Conservation (phyloP, 1,140 invertebrate species). For the Trichonephila clavata region DNA sequence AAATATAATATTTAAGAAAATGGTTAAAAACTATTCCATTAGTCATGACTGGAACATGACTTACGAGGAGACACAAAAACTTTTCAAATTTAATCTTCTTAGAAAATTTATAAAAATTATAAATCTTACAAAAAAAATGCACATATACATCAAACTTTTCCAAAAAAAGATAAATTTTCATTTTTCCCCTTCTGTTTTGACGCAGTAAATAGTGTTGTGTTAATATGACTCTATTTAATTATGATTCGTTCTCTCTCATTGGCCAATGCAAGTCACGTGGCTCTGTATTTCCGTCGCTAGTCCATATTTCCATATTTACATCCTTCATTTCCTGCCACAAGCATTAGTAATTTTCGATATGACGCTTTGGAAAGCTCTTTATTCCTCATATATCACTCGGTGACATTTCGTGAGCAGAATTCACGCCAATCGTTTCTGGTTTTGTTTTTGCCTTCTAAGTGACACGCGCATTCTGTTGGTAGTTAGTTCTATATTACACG, state of each 20-base stretch:
- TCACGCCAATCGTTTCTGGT: neutral
- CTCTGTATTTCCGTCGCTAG: neutral
- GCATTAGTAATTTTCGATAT: neutral
- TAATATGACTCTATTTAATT: neutral
- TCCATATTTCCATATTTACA: slow-evolving; percentile 8
- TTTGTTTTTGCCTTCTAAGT: neutral
- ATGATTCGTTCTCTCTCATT: neutral
- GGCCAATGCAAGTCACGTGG: neutral
- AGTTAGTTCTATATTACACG: neutral
- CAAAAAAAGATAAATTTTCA: no score
- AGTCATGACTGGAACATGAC: no score
- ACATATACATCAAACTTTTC: no score
- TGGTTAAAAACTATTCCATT: no score
- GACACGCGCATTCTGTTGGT: neutral
- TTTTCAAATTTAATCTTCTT: no score
- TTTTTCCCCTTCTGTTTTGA: no score
- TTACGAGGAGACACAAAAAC: no score
- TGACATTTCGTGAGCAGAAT: slow-evolving; percentile 6
- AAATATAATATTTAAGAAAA: no score
- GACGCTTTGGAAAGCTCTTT: slow-evolving; percentile 12
- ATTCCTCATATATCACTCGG: slow-evolving; percentile 3
- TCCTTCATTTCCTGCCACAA: slow-evolving; percentile 4
- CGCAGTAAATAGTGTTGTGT: no score
- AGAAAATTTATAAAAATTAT: no score
- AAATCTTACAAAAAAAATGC: no score